phyloP scores from a whole-genome alignment of 1,140 invertebrate genomes.

The Papilio glaucus region DNA sequence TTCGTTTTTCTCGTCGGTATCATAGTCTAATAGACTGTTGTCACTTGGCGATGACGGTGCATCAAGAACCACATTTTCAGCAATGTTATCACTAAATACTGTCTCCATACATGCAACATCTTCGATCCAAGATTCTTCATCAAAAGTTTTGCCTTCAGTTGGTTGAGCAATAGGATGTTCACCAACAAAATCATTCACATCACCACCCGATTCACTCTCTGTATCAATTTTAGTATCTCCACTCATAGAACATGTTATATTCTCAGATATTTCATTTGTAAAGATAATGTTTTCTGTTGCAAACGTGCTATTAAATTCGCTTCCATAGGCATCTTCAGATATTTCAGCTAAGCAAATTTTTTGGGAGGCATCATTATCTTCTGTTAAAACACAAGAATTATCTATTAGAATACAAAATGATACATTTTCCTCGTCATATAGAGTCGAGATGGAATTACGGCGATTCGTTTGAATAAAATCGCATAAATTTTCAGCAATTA shows the following conservation, averaged over 20 bases:
- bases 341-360: conserved; percentile 64
- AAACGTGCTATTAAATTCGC: background rate
- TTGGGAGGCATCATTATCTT: conserved; percentile 59
- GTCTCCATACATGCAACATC: conserved; percentile 79
- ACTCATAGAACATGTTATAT: conserved; percentile 15
- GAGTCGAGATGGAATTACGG: conserved; percentile 69
- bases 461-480: conserved; percentile 66
- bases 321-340: conserved; percentile 2
- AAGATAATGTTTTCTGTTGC: conserved; percentile 4
- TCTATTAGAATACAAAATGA: conserved; percentile 74
- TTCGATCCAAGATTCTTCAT: conserved; percentile 75
- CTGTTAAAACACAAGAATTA: conserved; percentile 65
- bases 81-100: conserved; percentile 74
- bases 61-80: conserved; percentile 63
- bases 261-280: conserved; percentile 11
- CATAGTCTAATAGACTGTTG: conserved; percentile 44
- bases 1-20: conserved; percentile 42
- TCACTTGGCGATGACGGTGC: conserved; percentile 53
- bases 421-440: conserved; percentile 69
- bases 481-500: conserved; percentile 55
- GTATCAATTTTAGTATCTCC: conserved; percentile 23
- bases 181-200: conserved; percentile 31
- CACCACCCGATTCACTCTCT: conserved; percentile 27
- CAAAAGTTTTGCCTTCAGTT: conserved; percentile 49
- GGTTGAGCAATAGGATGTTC: conserved; percentile 40